Evolutionary conservation across 2,797 vertebrate species (phyloP), one percentile per base, ranked within the genome.

Genomic region (Pogoniulus pusillus): DNA sequence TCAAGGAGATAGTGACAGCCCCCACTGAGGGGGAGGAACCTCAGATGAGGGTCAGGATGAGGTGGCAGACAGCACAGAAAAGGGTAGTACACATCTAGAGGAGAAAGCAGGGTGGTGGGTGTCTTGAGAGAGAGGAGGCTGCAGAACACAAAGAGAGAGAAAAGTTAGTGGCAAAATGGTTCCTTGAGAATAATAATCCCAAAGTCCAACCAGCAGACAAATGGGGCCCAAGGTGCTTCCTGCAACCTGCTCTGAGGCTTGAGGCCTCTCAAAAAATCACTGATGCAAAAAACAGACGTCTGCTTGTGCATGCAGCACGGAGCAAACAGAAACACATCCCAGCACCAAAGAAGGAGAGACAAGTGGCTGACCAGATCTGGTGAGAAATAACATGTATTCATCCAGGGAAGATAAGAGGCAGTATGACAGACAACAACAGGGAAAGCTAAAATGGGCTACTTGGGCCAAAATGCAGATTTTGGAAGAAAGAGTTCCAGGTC

Each of bases 201-300:
- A 26, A 32, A 51, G 69, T 58, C 75, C 78, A 87, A 37, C 54
- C 69, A 69, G 66, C 84, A 64, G 47, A 85, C 55, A 83, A 78
- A 91, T 39, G 73, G 82, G 89, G 90, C 91, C 64, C 88, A 69
- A 87, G 90, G 86, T 77, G 72, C 70, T 91, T 91, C 87, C 92
- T 92, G 79, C 73, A 89, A 85, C 91, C 79, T 91, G 85, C 82
- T 82, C 86, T 19, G 59, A 89, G 70, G 72, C 72, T 63, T 60
- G 74, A 83, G 76, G 47, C 88, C 82, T 68, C 90, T 88, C 85
- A 49, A 41, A 90, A 81, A 43, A 64, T 11, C 82, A 37, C 85
- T 94, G 91, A 93, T 94, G 94, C 76, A 81, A 94, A 94, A 95
- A 75, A 3, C 93, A 94, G 87, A 53, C 35, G 53, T 29, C 58